A percentile compares a stretch with the other conserved stretches of the same genome.
Conservation (phyloP, 2,888 invertebrate species). For the Pharmacophagus antenor region DNA sequence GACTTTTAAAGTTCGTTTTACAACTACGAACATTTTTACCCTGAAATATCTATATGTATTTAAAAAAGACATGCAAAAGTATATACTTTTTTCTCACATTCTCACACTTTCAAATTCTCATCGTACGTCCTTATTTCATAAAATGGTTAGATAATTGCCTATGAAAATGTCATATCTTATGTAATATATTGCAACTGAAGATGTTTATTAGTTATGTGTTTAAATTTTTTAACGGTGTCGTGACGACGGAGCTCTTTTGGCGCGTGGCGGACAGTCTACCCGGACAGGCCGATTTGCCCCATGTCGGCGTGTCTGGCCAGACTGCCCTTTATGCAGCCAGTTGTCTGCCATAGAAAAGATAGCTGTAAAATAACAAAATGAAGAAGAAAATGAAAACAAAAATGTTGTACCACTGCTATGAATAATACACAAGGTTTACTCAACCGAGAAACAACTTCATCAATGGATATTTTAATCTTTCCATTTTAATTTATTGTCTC, state of each 20-base stretch:
- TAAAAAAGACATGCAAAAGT: neutral
- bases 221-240: slow-evolving; percentile 8
- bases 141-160: slow-evolving; percentile 25
- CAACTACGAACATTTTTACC: neutral
- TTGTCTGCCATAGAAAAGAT: slow-evolving; percentile 2
- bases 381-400: neutral
- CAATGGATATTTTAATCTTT: neutral
- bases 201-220: slow-evolving; percentile 9
- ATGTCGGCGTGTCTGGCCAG: slow-evolving; percentile 58
- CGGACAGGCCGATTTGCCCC: slow-evolving; percentile 66
- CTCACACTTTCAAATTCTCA: slow-evolving; percentile 14
- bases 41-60: too few species aligned
- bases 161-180: slow-evolving; percentile 24
- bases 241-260: neutral
- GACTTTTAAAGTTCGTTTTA: neutral
- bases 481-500: too few species aligned
- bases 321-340: slow-evolving; percentile 47
- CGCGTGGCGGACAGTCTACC: slow-evolving; percentile 68
- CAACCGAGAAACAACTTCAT: neutral
- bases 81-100: too few species aligned
- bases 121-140: slow-evolving; percentile 11
- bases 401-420: neutral
- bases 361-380: neutral
- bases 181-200: slow-evolving; percentile 18
- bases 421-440: too few species aligned